Evolutionary conservation across 2,113 vertebrate genomes (phyloP).

Genomic region (Empidonax traillii): DNA sequence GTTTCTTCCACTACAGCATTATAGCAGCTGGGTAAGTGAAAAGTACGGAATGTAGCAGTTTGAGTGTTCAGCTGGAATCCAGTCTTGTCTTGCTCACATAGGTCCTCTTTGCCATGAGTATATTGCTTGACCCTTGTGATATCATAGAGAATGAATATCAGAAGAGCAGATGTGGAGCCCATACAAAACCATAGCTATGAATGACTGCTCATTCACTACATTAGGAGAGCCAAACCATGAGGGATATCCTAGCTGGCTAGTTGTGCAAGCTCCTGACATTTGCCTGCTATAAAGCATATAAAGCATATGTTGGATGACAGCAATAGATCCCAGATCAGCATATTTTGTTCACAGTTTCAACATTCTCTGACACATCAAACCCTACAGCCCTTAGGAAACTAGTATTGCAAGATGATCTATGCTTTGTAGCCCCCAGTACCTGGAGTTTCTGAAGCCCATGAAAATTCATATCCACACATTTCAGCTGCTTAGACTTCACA

Average conservation of each 20-base stretch:
- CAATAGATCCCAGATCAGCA: not conserved
- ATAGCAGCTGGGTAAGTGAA: not conserved
- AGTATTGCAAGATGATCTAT: not conserved
- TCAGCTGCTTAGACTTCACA: not conserved
- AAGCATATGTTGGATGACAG: not conserved
- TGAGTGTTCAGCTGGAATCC: not conserved
- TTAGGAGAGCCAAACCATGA: not conserved
- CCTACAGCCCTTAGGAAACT: not conserved
- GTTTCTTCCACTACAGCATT: not conserved
- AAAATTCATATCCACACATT: not conserved
- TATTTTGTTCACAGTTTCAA: not conserved
- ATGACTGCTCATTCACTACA: not conserved
- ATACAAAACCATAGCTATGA: not conserved
- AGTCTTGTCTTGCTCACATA: not conserved
- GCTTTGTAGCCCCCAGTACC: not conserved
- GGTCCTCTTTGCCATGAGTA: not conserved
- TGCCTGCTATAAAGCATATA: not conserved
- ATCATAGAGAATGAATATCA: not conserved
- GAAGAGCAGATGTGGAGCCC: not conserved
- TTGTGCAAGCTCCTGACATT: not conserved
- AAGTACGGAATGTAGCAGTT: not conserved
- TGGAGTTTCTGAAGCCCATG: not conserved
- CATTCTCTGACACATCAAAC: not conserved
- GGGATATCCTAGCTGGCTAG: not conserved
- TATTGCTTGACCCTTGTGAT: not conserved